Percentiles rank a stretch among this genome's conserved stretches.
phyloP scores from a whole-genome alignment of 2,797 vertebrate species.

The Notoglanidium macrostoma region DNA sequence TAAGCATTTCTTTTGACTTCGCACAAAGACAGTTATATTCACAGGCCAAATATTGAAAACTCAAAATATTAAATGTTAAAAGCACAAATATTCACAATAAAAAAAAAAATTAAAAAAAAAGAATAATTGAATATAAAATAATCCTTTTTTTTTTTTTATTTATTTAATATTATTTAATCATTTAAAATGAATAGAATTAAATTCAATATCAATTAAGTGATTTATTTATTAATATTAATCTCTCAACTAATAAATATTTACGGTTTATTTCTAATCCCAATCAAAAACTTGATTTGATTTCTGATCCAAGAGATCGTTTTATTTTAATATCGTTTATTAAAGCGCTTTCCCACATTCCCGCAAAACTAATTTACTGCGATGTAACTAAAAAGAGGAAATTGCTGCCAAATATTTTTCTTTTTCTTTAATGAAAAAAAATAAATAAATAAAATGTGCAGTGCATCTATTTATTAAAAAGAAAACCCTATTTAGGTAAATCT shows the following conservation, averaged over 20 bases:
- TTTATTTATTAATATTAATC: neutral
- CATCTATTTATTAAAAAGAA: neutral
- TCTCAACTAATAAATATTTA: neutral
- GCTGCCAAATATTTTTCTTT: neutral
- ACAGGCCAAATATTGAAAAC: neutral
- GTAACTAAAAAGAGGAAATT: neutral
- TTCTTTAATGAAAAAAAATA: neutral
- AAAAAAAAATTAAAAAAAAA: neutral
- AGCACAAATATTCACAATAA: too few species aligned
- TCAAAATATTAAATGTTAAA: neutral
- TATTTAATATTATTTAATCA: neutral
- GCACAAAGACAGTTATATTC: neutral
- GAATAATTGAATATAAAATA: neutral
- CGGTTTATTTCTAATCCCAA: neutral
- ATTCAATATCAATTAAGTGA: neutral
- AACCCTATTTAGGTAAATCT: neutral
- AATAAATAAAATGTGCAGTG: neutral
- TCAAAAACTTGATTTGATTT: neutral
- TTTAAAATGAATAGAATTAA: neutral
- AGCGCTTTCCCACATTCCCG: neutral
- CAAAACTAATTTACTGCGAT: neutral
- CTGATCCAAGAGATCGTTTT: neutral
- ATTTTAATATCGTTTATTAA: neutral
- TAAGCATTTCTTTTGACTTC: neutral
- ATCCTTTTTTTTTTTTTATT: neutral